Base-by-base conservation (phyloP, 2,113 vertebrate species). In the Perognathus longimembris region DNA sequence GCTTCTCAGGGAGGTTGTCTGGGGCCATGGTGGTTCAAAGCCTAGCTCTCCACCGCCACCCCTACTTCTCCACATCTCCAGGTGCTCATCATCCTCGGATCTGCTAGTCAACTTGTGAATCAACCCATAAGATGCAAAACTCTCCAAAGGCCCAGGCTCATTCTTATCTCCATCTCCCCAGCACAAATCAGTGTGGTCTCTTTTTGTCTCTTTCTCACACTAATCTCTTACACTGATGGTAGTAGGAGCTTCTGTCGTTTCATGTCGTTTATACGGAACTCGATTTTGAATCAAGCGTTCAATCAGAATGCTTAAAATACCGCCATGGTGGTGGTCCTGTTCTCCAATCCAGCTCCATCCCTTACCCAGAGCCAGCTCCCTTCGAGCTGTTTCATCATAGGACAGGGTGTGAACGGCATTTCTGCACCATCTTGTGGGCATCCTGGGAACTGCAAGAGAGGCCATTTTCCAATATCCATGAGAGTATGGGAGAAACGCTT, bases 391-490 rank as follows among this genome's bases (percentile, higher is more conserved):
- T 54, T 12, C 7, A 2, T 50, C 18, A 12, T 34, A 36, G 20
- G 34, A 21, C 36, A 8, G 5, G 8, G 82, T 7, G 11, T 34
- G 36, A 36, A 67, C 77, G 6, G 94, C 34, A 83, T 61, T 84
- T 61, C 26, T 34, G 5, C 84, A 18, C 94, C 96, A 97, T 87
- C 96, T 87, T 21, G 91, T 96, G 94, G 93, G 15, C 34, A 6
- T 5, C 0, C 7, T 18, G 20, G 30, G 54, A 95, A 95, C 45
- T 77, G 30, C 96, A 93, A 11, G 42, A 42, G 17, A 10, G 0
- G 24, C n/a, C 17, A 1, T 17, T 6, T n/a, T 54, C 42, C 32
- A 5, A 26, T 0, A 34, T 32, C 10, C 5, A 30, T 3, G 59
- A 3, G 3, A 0, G 20, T 0, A 40, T 5, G 59, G 3, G 10